Evolutionary conservation across 2,797 vertebrate genomes (phyloP).

Genomic region (Malacoraja senta): DNA sequence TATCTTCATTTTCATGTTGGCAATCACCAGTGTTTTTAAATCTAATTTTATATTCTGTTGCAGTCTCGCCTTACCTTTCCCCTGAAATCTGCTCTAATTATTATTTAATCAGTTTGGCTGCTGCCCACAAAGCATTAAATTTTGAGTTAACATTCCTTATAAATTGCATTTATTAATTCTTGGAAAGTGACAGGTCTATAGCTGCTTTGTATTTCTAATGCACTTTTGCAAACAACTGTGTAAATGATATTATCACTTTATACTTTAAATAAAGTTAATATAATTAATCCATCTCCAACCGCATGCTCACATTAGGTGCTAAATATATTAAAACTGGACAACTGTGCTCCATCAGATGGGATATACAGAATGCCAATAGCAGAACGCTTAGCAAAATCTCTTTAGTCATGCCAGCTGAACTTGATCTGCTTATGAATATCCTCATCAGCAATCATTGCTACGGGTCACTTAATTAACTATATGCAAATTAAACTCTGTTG

Average conservation of each 20-base stretch:
- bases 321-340: slow-evolving; percentile 34
- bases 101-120: slow-evolving; percentile 64
- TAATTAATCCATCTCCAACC: slow-evolving; percentile 29
- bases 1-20: slow-evolving; percentile 1
- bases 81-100: slow-evolving; percentile 60
- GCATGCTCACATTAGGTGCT: slow-evolving; percentile 13
- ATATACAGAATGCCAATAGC: slow-evolving; percentile 19
- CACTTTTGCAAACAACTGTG: slow-evolving; percentile 54
- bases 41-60: slow-evolving; percentile 52
- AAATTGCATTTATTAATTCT: slow-evolving; percentile 73
- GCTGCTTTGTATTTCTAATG: slow-evolving; percentile 67
- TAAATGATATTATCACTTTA: slow-evolving; percentile 54
- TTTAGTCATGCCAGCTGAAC: slow-evolving; percentile 32
- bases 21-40: not conserved
- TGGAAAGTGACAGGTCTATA: slow-evolving; percentile 61
- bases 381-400: slow-evolving; percentile 20
- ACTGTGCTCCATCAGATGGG: slow-evolving; percentile 21
- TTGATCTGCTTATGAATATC: slow-evolving; percentile 17
- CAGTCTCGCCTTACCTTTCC: slow-evolving; percentile 52
- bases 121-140: slow-evolving; percentile 66
- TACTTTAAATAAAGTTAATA: slow-evolving; percentile 27
- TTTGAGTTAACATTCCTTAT: slow-evolving; percentile 72
- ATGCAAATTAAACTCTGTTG: slow-evolving; percentile 29
- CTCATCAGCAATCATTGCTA: slow-evolving; percentile 20
- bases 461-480: slow-evolving; percentile 31